These are phyloP conservation scores for Pseudomyrmex sp. DNA, from an alignment of 1,140 invertebrate species.

Conservation along the genomic window DNA sequence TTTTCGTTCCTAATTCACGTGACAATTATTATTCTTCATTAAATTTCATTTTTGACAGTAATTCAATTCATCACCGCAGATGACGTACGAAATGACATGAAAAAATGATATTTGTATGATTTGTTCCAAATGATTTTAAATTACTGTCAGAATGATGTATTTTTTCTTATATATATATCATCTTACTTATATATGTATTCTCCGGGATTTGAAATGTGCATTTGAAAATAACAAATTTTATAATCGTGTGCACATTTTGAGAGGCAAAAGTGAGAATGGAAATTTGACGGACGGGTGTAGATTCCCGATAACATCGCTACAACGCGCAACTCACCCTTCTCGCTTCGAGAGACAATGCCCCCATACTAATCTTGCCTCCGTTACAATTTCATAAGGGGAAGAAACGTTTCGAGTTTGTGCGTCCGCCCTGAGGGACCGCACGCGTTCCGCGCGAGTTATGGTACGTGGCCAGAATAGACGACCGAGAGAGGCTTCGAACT, in stretches of 20 bases:
- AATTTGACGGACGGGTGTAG: constrained; percentile 60
- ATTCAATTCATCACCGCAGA: not conserved
- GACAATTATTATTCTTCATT: too few relatives aligned
- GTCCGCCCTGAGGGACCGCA: constrained; percentile 60
- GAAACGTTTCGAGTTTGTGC: constrained; percentile 71
- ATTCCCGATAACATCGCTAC: constrained; percentile 67
- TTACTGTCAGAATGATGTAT: too few relatives aligned
- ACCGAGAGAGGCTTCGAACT: constrained; percentile 17
- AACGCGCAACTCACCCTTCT: constrained; percentile 50
- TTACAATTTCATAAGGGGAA: constrained; percentile 78
- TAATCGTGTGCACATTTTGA: constrained; percentile 15
- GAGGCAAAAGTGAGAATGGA: constrained; percentile 42
- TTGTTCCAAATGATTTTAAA: too few relatives aligned
- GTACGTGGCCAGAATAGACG: constrained; percentile 68
- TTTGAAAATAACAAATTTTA: constrained; percentile 23
- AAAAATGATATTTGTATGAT: too few relatives aligned
- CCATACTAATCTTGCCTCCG: constrained; percentile 76
- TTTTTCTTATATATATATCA: too few relatives aligned
- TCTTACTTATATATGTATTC: not conserved
- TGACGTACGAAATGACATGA: not conserved
- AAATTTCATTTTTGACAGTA: constrained; percentile 3
- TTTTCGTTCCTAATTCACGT: not conserved
- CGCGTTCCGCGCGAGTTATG: constrained; percentile 65
- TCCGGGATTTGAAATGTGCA: constrained; percentile 27
- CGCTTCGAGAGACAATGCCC: constrained; percentile 68